Percentiles rank a stretch among this genome's conserved stretches.
Evolutionary conservation across 2,797 vertebrate species (phyloP).

Genomic region (Malacoraja senta): DNA sequence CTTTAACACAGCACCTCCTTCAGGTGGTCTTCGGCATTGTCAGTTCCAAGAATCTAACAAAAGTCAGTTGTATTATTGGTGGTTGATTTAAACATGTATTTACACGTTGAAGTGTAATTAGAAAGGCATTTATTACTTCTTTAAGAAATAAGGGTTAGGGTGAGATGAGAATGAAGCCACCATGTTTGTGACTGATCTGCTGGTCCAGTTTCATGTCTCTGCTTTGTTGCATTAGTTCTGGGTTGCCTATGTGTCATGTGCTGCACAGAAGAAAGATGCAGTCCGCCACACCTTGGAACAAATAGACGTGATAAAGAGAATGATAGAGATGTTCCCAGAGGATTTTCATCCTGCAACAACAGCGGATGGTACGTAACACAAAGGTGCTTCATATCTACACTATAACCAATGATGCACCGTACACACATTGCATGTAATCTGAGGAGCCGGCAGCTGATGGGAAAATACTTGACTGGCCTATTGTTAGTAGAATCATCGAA

Average conservation of each 20-base stretch:
- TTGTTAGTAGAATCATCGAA: not conserved
- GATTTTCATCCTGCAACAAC: conserved; percentile 11
- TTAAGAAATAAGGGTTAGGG: not conserved
- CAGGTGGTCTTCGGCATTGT: not conserved
- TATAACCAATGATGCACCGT: too few species aligned
- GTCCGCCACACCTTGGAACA: conserved; percentile 29
- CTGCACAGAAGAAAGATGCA: conserved; percentile 31
- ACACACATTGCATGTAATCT: not conserved
- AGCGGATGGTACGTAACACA: not conserved
- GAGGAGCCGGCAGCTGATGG: not conserved
- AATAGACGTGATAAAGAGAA: conserved; percentile 37
- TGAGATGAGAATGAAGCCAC: not conserved
- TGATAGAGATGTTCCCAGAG: conserved; percentile 18
- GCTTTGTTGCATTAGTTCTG: conserved; percentile 12
- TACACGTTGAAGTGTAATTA: not conserved
- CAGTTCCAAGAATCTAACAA: not conserved
- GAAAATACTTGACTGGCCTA: not conserved
- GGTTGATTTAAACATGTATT: not conserved
- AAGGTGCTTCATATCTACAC: not conserved
- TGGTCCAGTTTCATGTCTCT: not conserved
- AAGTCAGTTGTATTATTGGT: not conserved
- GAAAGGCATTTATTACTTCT: too few species aligned
- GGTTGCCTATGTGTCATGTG: conserved; percentile 36
- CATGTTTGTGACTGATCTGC: not conserved
- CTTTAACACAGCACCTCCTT: not conserved